Base-by-base conservation (phyloP, 2,113 vertebrate species). In the Embiotoca jacksoni region DNA sequence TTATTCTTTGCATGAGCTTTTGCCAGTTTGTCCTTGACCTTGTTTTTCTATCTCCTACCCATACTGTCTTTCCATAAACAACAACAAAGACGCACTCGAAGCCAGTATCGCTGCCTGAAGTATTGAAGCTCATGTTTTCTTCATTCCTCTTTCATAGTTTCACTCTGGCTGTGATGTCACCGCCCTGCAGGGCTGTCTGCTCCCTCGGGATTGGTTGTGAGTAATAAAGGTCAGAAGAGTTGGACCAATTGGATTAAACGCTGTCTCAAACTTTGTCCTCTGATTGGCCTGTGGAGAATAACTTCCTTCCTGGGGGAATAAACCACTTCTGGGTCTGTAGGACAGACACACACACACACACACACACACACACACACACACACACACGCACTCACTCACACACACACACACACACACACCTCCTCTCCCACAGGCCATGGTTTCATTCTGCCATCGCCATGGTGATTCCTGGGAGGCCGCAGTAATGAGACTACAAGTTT, bases 361-460 rank as follows among this genome's bases (percentile, higher is more conserved):
- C 56, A 15, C 69, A 72, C 56, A 46, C 78, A 16, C 66, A 56
- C 41, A 11, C 6, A 3, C 37, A 58, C 70, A 63, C 76, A 61
- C 62, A 35, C 41, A 23, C 75, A 60, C 76, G 33, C 58, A 2
- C 75, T 44, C 7, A 58, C 10, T 16, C 6, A 64, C 77, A 58
- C 55, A 31, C 68, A 71, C 55, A 61, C 77, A 15, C 65, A 59
- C 41, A 61, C 69, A 70, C 76, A 61, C 63, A 32, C 44, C 39
- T 50, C 65, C 61, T 64, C 88, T 93, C 92, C 90, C 91, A 89
- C 76, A 89, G 92, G 92, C 88, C 79, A 46, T 86, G 88, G 91
- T 90, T 91, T 92, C 86, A 90, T 92, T 93, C 89, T 81, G 81
- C 83, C 82, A 89, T 83, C 67, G 82, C 80, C 82, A 90, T 83